Base-by-base conservation (phyloP, 2,113 vertebrate genomes). In the Indicator indicator region DNA sequence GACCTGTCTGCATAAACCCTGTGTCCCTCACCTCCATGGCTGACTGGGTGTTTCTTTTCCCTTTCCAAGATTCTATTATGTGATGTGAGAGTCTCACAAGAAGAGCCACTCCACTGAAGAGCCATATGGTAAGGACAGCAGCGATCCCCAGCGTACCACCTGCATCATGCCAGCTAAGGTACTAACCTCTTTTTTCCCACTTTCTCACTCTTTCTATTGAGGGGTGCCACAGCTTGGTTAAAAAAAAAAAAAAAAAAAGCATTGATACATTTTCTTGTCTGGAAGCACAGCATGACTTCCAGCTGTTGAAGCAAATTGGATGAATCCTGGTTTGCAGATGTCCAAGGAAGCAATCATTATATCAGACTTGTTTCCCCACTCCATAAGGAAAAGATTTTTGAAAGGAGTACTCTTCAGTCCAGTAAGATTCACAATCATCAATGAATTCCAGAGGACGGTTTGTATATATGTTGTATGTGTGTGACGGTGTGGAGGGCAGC, bases 91-190 rank as follows among this genome's bases (percentile, higher is more conserved):
- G 2, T 40, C 28, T 73, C 62, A 58, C 4, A 9, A 56, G 46
- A 88, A 28, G 77, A 75, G 28, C 17, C 32, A 27, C 9, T 44
- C 46, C 38, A 11, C 19, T 75, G 19, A 11, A 50, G 18, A 27
- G 11, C 32, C 42, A 64, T 11, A 10, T 40, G 12, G 9, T 71
- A 38, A 86, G 19, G 40, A 52, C 10, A 24, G 42, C 36, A 69
- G 19, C 9, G 6, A 27, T 56, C 5, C n/a, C 11, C 58, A 65
- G 50, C 20, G 27, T 20, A 60, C 26, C 13, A 59, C 4, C 28
- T 58, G 11, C 19, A 42, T 54, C 3, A 0, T 27, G 8, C 11
- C 4, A 5, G n/a, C 20, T 1, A 1, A 67, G 33, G 28, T 23
- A 54, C 38, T 21, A 83, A 30, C 26, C 12, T 46, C 32, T 48